Percentiles rank a stretch among this genome's conserved stretches.
Evolutionary conservation across 2,797 vertebrate genomes (phyloP).

Genomic region (Poecile montanus): DNA sequence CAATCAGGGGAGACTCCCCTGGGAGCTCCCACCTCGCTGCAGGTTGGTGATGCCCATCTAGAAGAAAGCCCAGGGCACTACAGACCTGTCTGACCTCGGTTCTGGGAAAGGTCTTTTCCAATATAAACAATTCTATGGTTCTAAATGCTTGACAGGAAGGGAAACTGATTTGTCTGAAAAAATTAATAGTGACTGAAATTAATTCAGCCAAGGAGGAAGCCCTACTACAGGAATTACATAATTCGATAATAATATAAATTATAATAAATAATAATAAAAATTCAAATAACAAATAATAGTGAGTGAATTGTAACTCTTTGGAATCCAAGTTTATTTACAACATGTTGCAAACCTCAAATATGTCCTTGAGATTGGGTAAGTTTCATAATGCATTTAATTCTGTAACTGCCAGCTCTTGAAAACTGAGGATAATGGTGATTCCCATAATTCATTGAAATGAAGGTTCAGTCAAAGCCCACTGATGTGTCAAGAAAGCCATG

Average conservation of each 20-base stretch:
- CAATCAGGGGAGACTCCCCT: neutral
- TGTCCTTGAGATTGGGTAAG: neutral
- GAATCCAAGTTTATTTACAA: neutral
- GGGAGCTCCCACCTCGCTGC: neutral
- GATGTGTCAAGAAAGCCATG: neutral
- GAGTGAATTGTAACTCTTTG: neutral
- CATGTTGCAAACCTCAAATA: neutral
- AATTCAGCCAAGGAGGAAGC: neutral
- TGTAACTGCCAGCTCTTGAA: neutral
- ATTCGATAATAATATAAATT: too few species aligned
- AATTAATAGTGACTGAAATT: neutral
- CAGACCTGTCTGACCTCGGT: neutral
- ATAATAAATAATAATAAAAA: too few species aligned
- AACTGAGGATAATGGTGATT: neutral
- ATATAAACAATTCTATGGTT: too few species aligned
- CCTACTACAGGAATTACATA: neutral
- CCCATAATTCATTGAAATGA: neutral
- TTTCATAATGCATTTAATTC: neutral
- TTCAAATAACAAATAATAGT: neutral
- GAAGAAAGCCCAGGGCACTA: neutral
- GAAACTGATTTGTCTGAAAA: neutral
- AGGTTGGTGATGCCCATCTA: neutral
- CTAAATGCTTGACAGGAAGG: neutral
- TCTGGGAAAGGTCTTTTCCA: neutral
- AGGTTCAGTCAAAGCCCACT: neutral